A percentile compares a stretch with the other conserved stretches of the same genome.
Evolutionary conservation across 2,113 vertebrate species (phyloP).

Genomic region (Tragelaphus scriptus): DNA sequence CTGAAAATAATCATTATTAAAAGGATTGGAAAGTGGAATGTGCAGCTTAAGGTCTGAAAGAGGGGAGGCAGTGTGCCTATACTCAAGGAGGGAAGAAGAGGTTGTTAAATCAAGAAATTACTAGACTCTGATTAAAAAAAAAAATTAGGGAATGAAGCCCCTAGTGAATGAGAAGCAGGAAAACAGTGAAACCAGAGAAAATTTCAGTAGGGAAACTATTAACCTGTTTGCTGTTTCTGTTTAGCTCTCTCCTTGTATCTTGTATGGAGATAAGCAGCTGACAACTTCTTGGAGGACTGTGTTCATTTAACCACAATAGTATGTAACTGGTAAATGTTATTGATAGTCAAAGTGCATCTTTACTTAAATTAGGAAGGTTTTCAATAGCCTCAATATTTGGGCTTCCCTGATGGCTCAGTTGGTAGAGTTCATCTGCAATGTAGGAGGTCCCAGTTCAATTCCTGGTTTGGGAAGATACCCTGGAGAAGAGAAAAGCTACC

Average conservation of each 20-base stretch:
- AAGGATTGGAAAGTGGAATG: neutral
- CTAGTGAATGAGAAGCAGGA: neutral
- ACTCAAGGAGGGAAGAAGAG: neutral
- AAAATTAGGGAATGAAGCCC: neutral
- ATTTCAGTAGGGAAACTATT: neutral
- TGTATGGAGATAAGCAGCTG: neutral
- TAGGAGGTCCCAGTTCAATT: neutral
- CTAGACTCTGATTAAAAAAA: neutral
- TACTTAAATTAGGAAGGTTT: neutral
- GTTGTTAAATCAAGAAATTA: neutral
- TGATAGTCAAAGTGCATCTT: neutral
- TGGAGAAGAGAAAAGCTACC: neutral
- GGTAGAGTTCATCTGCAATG: neutral
- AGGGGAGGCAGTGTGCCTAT: neutral
- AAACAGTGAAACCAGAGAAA: neutral
- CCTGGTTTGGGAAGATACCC: neutral
- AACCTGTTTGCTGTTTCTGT: neutral
- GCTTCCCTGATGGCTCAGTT: neutral
- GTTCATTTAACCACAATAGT: neutral
- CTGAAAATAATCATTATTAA: neutral
- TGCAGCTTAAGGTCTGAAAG: neutral
- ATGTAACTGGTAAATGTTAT: neutral
- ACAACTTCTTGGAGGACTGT: neutral
- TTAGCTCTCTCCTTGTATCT: neutral
- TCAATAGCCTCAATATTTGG: neutral